Conservation (phyloP, 2,888 invertebrate genomes). For the Parnassius mnemosyne region DNA sequence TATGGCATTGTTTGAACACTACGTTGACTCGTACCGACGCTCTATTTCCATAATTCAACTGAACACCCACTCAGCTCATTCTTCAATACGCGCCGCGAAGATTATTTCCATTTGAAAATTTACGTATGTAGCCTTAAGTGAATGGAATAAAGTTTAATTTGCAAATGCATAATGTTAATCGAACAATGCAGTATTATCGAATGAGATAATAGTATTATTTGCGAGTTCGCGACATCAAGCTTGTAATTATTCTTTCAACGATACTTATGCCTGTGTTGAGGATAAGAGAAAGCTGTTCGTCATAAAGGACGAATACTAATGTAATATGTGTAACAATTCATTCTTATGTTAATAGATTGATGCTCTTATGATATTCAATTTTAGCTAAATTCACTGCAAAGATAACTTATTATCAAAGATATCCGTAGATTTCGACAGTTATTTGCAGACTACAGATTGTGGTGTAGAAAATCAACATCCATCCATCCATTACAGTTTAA, state of each 20-base stretch:
- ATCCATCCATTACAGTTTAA: too few relatives aligned
- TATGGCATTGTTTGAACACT: conserved; percentile 67
- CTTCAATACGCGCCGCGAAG: conserved; percentile 45
- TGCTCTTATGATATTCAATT: not conserved
- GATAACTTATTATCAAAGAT: too few relatives aligned
- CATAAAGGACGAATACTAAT: conserved; percentile 13
- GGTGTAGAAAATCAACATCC: too few relatives aligned
- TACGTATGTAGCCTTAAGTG: conserved; percentile 39
- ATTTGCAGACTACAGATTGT: too few relatives aligned
- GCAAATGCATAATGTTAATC: conserved; percentile 35
- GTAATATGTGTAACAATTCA: conserved; percentile 1
- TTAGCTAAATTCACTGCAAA: too few relatives aligned
- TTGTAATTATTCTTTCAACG: conserved; percentile 30
- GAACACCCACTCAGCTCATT: conserved; percentile 61
- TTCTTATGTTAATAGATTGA: conserved; percentile 21
- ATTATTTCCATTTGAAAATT: conserved; percentile 35
- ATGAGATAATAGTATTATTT: conserved; percentile 50
- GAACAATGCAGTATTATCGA: conserved; percentile 38
- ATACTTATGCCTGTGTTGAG: conserved; percentile 15
- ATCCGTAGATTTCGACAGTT: too few relatives aligned
- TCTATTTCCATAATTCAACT: conserved; percentile 73
- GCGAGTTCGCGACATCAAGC: conserved; percentile 44
- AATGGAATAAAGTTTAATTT: conserved; percentile 49
- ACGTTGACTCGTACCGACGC: conserved; percentile 49
- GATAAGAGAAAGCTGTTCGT: conserved; percentile 15